These are phyloP conservation scores for Chydorus sphaericus DNA, from an alignment of 2,888 invertebrate genomes.

Conservation along the genomic window DNA sequence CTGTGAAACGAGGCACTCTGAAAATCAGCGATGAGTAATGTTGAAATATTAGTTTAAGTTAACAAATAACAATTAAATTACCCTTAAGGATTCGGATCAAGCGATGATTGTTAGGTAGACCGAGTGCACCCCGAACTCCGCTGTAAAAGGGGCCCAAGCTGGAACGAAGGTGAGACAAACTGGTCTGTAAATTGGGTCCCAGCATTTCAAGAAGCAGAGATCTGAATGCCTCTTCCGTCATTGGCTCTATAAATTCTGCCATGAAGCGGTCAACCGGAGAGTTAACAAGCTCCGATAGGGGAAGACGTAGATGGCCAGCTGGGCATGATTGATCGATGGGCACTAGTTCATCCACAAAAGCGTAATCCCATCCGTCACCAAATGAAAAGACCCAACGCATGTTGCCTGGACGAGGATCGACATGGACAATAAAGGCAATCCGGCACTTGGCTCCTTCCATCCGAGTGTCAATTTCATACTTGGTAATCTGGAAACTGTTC, in stretches of 20 bases:
- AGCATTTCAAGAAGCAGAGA: neutral
- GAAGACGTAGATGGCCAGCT: neutral
- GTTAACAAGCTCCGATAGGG: neutral
- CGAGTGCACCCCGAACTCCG: neutral
- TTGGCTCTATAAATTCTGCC: neutral
- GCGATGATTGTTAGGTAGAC: neutral
- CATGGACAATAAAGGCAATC: slow-evolving; percentile 1
- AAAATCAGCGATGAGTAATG: neutral
- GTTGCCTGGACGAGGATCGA: slow-evolving; percentile 5
- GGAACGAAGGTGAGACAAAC: neutral
- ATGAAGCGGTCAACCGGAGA: neutral
- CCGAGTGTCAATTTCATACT: slow-evolving; percentile 2
- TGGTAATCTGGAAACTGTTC: slow-evolving; percentile 8
- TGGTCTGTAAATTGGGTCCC: neutral
- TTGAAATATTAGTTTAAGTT: neutral
- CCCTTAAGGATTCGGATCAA: neutral
- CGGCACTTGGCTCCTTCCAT: neutral
- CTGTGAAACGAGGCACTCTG: neutral
- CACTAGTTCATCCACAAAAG: slow-evolving; percentile 4
- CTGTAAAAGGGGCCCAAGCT: neutral
- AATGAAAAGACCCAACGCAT: slow-evolving; percentile 10
- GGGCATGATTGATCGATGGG: neutral
- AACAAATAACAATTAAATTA: neutral
- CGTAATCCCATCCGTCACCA: slow-evolving; percentile 8
- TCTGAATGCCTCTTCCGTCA: slow-evolving; percentile 1